Evolutionary conservation across 2,113 vertebrate genomes (phyloP), one percentile per base, ranked within the genome.

Genomic region (Psilopsiagon aymara): DNA sequence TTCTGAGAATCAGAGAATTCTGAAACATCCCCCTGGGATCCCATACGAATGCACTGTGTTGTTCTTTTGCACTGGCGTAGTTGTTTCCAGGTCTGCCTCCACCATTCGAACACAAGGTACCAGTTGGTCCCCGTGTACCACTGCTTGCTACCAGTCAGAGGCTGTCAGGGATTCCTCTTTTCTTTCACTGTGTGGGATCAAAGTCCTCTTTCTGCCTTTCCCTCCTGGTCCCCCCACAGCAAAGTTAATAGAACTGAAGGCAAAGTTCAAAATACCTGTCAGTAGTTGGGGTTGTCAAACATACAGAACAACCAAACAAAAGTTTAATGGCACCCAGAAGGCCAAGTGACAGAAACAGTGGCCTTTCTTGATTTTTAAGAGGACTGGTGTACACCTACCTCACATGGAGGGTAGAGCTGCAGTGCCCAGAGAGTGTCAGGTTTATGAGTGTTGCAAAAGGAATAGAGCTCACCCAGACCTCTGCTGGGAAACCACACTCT

Each of bases 31-130:
- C 11, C 49, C 27, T 37, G 14, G 33, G 41, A 44, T 63, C 46
- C 24, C 37, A 2, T 12, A 13, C 11, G 55, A 74, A 51, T 59
- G 69, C 27, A 17, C 39, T 5, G 11, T 73, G 69, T 51, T 81
- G 15, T 33, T 77, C 29, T 29, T 49, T 39, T 53, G 18, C 20
- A 11, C 31, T 31, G n/a, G 19, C 57, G 21, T 43, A 13, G 29
- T 49, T 67, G 86, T 78, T 49, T 44, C 39, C 29, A 23, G 41
- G 51, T 70, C 62, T 37, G 44, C 33, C 8, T 10, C 24, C 3
- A 3, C 49, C 10, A 2, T 46, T 75, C 47, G 19, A 1, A 14
- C 1, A 19, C 9, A 8, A 11, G 0, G 24, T 29, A 37, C 55
- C 15, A 19, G 33, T 20, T n/a, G 47, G 31, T 49, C 8, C n/a